These are phyloP conservation scores for Troides oblongomaculatus DNA, from an alignment of 2,888 invertebrate genomes.

Conservation along the genomic window DNA sequence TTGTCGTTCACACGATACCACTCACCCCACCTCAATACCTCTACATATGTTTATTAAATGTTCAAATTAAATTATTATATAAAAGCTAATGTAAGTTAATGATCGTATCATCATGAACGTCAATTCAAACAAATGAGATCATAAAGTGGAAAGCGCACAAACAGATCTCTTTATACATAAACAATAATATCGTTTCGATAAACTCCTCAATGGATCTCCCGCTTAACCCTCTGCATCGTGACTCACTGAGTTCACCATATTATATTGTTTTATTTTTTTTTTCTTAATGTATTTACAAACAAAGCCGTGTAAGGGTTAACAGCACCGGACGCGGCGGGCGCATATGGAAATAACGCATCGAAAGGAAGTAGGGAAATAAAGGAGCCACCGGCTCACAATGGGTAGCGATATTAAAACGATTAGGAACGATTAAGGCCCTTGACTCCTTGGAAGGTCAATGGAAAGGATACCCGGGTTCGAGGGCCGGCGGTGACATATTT, in stretches of 20 bases:
- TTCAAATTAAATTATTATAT: too few species aligned
- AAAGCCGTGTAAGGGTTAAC: slow-evolving; percentile 61
- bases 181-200: background rate
- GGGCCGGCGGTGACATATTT: background rate
- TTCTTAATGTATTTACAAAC: slow-evolving; percentile 66
- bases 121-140: background rate
- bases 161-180: background rate
- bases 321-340: slow-evolving; percentile 64
- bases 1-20: too few species aligned
- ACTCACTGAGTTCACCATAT: slow-evolving; percentile 64
- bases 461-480: slow-evolving; percentile 7
- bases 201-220: slow-evolving; percentile 35
- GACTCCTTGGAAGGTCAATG: slow-evolving; percentile 21
- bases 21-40: too few species aligned
- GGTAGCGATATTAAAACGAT: slow-evolving; percentile 42
- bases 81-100: too few species aligned
- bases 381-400: slow-evolving; percentile 41
- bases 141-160: background rate
- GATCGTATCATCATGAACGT: too few species aligned
- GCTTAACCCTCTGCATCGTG: slow-evolving; percentile 42
- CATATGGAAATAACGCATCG: slow-evolving; percentile 51
- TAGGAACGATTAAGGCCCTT: slow-evolving; percentile 25
- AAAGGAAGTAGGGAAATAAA: slow-evolving; percentile 57
- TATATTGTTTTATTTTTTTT: slow-evolving; percentile 44
- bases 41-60: too few species aligned